A percentile compares a stretch with the other conserved stretches of the same genome.
Evolutionary conservation across 2,113 vertebrate species (phyloP).

Genomic region (Pedetes capensis): DNA sequence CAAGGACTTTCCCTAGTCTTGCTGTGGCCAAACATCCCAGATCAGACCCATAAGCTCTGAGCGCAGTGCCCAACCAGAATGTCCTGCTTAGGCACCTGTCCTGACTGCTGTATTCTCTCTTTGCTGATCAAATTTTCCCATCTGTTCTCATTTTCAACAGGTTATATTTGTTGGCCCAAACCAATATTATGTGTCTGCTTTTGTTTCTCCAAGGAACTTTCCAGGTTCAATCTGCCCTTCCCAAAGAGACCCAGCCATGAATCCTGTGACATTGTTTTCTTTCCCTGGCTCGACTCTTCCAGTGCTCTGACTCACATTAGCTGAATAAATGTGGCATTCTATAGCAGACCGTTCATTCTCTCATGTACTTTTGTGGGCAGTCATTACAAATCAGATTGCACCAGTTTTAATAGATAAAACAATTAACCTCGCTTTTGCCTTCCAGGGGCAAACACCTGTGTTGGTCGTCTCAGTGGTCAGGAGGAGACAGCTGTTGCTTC

Average conservation of each 20-base stretch:
- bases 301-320: neutral
- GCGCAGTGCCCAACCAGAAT: fast-evolving
- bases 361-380: fast-evolving
- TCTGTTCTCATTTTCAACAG: neutral
- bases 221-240: neutral
- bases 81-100: neutral
- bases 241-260: neutral
- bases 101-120: neutral
- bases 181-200: neutral
- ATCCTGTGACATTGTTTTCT: neutral
- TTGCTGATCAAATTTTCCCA: neutral
- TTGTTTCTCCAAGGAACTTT: neutral
- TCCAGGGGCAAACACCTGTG: no score
- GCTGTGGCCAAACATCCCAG: neutral
- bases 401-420: neutral
- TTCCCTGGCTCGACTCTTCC: neutral
- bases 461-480: no score
- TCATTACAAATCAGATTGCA: neutral
- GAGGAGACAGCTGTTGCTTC: no score
- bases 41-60: neutral
- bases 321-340: no score
- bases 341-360: neutral
- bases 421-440: no score
- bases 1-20: neutral
- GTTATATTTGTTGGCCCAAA: neutral